These are phyloP conservation scores for Orbicella faveolata DNA, from an alignment of 64 coral and sea anemone species.

Conservation along the genomic window DNA sequence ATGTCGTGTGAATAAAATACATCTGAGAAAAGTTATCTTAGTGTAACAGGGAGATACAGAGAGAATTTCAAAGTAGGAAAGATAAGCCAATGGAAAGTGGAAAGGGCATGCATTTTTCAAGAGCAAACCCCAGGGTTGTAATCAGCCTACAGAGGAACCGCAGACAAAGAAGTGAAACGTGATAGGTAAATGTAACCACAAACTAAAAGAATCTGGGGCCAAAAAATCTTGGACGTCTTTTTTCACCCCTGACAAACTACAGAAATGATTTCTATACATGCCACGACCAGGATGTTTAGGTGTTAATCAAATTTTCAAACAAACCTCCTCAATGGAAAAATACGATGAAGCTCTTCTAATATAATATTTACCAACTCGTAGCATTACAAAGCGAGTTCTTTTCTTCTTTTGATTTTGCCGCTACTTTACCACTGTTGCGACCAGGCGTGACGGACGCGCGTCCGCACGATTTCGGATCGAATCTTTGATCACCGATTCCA, in stretches of 20 bases:
- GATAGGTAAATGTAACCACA: slow-evolving; percentile 36
- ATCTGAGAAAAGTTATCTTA: background rate
- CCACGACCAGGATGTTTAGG: background rate
- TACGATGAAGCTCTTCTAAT: background rate
- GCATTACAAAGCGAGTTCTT: slow-evolving; percentile 6
- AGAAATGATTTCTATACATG: background rate
- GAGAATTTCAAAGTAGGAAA: background rate
- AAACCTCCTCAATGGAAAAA: background rate
- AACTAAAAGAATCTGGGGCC: slow-evolving; percentile 29
- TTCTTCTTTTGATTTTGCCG: slow-evolving; percentile 42
- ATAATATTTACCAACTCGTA: slow-evolving; percentile 11
- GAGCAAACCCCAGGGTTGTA: slow-evolving; percentile 21
- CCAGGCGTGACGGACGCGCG: slow-evolving; percentile 40
- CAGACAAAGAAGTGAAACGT: slow-evolving; percentile 31
- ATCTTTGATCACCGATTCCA: slow-evolving; percentile 13
- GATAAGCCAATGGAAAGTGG: background rate
- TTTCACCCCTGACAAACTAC: slow-evolving; percentile 8
- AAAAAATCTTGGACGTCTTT: slow-evolving; percentile 17
- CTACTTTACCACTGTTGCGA: slow-evolving; percentile 37
- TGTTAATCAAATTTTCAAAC: background rate
- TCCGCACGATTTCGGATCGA: slow-evolving; percentile 6
- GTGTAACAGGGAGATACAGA: background rate
- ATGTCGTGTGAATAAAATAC: background rate
- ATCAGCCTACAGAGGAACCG: slow-evolving; percentile 19
- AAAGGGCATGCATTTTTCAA: slow-evolving; percentile 14